These are phyloP conservation scores for Syngnathus acus DNA, from an alignment of 2,797 vertebrate species.

Conservation along the genomic window DNA sequence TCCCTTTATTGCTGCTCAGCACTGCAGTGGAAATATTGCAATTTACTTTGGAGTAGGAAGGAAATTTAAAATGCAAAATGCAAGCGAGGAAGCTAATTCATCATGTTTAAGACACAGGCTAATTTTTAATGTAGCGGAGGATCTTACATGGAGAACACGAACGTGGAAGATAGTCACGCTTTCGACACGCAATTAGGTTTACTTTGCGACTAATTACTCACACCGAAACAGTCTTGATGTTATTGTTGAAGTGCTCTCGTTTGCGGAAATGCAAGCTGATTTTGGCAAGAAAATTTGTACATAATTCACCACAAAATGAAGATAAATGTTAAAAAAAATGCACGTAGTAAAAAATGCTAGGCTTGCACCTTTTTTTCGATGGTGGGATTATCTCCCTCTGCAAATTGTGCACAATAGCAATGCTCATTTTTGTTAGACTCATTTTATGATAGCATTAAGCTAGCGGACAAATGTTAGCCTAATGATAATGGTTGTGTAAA, in stretches of 20 bases:
- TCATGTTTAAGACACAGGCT: constrained; percentile 20
- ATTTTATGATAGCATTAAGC: background rate
- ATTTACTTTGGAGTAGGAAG: constrained; percentile 37
- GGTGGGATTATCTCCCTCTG: background rate
- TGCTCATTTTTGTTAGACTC: background rate
- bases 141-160: constrained; percentile 9
- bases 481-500: background rate
- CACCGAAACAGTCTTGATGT: background rate
- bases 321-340: background rate
- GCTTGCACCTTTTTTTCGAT: background rate
- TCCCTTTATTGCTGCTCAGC: constrained; percentile 23
- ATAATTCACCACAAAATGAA: background rate
- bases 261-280: background rate
- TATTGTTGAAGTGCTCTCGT: background rate
- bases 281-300: background rate
- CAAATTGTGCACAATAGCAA: background rate
- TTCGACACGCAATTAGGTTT: constrained; percentile 8
- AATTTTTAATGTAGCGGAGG: constrained; percentile 14
- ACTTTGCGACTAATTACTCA: constrained; percentile 7
- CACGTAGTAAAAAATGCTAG: background rate
- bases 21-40: constrained; percentile 45
- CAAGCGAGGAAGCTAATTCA: constrained; percentile 16
- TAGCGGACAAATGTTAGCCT: background rate
- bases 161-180: constrained; percentile 9
- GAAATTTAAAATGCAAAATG: constrained; percentile 37